Evolutionary conservation across 2,888 invertebrate genomes (phyloP).

Genomic region (Scrobipalpa costella): DNA sequence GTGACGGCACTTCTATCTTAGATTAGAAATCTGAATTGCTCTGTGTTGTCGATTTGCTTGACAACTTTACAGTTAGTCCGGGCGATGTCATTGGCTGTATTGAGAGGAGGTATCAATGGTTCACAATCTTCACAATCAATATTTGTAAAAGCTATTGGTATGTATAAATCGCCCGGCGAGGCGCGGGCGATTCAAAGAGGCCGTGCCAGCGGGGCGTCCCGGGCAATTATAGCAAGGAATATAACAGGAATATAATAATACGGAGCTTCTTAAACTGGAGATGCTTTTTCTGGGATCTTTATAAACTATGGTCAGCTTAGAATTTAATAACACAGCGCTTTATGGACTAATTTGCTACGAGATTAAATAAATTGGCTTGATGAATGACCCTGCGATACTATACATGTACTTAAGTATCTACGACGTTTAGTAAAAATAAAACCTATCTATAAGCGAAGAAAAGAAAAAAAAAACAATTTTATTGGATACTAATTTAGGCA

Average conservation of each 20-base stretch:
- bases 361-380: no score
- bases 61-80: conserved; percentile 20
- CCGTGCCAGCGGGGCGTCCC: conserved; percentile 68
- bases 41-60: conserved; percentile 1
- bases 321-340: neutral
- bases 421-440: no score
- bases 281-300: neutral
- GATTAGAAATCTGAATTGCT: conserved; percentile 14
- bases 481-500: no score
- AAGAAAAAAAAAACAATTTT: no score
- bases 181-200: conserved; percentile 62
- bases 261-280: neutral
- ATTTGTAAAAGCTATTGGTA: conserved; percentile 60
- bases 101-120: conserved; percentile 25
- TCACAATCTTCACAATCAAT: conserved; percentile 53
- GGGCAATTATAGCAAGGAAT: conserved; percentile 64
- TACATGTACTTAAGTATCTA: no score
- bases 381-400: no score
- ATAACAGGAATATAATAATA: conserved; percentile 19
- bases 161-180: conserved; percentile 42
- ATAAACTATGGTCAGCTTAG: neutral
- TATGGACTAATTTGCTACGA: neutral
- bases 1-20: neutral
- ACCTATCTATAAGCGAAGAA: no score
- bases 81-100: conserved; percentile 18